These are phyloP conservation scores for Cairina moschata DNA, from an alignment of 2,113 vertebrate genomes.

Conservation along the genomic window DNA sequence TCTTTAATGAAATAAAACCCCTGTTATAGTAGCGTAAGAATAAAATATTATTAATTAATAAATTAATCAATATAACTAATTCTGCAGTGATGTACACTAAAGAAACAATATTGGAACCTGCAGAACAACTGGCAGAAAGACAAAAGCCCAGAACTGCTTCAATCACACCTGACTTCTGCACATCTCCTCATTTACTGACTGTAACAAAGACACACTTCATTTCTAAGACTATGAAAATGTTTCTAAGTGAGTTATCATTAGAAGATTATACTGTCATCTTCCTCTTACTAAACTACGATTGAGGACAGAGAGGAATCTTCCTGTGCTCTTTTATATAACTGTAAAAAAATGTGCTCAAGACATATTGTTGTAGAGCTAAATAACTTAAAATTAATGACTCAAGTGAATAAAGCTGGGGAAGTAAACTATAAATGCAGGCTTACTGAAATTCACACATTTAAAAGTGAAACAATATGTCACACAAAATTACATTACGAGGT, in stretches of 20 bases:
- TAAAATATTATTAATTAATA: neutral
- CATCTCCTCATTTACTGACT: conserved; percentile 1
- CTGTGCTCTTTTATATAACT: neutral
- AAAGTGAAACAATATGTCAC: neutral
- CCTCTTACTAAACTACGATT: conserved; percentile 17
- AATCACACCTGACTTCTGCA: neutral
- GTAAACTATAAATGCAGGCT: neutral
- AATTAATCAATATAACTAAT: neutral
- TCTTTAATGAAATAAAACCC: neutral
- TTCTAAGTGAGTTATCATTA: conserved; percentile 29
- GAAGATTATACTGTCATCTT: conserved; percentile 35
- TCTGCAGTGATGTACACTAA: neutral
- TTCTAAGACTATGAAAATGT: neutral
- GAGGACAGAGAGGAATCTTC: neutral
- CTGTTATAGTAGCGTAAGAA: neutral
- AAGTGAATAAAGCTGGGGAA: neutral
- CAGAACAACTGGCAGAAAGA: neutral
- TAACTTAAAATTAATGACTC: conserved; percentile 4
- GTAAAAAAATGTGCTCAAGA: neutral
- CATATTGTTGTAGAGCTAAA: neutral
- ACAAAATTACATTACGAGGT: neutral
- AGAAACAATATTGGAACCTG: neutral
- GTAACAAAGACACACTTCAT: conserved; percentile 9
- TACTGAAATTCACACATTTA: neutral
- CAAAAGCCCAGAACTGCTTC: neutral